Percentiles rank a stretch among this genome's conserved stretches.
Conservation (phyloP, 2,797 vertebrate genomes). For the Macrochelys suwanniensis region DNA sequence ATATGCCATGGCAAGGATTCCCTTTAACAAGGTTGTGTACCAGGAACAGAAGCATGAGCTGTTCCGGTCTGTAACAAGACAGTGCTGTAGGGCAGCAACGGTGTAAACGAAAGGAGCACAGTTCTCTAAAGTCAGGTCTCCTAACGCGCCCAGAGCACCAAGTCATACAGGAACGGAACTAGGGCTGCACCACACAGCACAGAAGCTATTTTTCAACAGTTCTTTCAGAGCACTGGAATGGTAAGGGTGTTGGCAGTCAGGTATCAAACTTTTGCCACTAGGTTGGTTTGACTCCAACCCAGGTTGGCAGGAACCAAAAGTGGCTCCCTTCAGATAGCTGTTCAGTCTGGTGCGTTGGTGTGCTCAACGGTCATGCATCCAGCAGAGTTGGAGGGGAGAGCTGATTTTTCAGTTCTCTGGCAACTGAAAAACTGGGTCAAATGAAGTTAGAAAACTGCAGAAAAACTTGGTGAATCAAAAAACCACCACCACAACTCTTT, state of each 20-base stretch:
- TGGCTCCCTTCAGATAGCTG: not conserved
- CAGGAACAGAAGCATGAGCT: not conserved
- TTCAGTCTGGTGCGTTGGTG: not conserved
- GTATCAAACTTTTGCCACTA: not conserved
- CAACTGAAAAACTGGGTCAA: not conserved
- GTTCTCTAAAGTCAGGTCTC: not conserved
- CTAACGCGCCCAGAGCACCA: accelerated
- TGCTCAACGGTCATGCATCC: not conserved
- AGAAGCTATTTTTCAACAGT: not conserved
- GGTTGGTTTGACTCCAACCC: not conserved
- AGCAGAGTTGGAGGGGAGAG: not conserved
- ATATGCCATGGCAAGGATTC: not conserved
- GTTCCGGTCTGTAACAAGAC: not conserved
- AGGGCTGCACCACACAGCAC: not conserved
- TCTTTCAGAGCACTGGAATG: not conserved
- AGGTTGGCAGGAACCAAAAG: accelerated
- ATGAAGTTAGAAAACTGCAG: not conserved
- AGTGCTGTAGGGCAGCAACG: not conserved
- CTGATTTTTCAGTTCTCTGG: not conserved
- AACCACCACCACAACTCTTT: not conserved
- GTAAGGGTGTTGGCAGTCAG: not conserved
- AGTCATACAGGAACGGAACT: not conserved
- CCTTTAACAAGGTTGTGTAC: not conserved
- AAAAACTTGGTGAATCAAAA: not conserved
- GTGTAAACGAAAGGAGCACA: not conserved